phyloP scores from a whole-genome alignment of 2,797 vertebrate genomes.

The Pseudochirops corinnae region DNA sequence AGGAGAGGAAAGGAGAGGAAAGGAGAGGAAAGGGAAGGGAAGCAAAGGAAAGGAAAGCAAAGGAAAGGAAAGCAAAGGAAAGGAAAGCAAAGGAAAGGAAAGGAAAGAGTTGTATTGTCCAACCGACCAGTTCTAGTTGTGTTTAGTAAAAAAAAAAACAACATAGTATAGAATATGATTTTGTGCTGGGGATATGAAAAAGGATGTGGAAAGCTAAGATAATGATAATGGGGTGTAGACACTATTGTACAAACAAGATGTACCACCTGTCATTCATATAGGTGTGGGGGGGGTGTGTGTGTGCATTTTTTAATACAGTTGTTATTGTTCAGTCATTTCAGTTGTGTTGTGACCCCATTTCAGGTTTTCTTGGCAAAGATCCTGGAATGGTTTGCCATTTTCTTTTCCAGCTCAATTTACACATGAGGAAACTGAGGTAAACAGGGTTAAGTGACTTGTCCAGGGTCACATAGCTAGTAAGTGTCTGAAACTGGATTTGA shows the following conservation, averaged over 20 bases:
- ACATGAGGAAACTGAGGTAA: background rate
- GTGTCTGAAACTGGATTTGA: background rate
- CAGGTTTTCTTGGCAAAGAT: background rate
- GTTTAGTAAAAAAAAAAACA: background rate
- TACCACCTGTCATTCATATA: background rate
- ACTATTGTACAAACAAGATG: background rate
- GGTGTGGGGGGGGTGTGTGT: background rate
- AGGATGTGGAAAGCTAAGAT: background rate
- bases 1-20: too few relatives aligned
- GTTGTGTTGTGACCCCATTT: background rate
- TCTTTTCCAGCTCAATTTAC: background rate
- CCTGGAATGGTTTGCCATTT: background rate
- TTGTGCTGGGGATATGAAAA: background rate
- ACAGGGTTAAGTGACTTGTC: background rate
- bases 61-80: too few relatives aligned
- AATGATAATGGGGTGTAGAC: background rate
- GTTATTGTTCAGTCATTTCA: background rate
- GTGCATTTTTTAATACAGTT: background rate
- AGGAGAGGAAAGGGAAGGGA: too few relatives aligned
- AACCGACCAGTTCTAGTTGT: too few relatives aligned
- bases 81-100: too few relatives aligned
- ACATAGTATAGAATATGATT: background rate
- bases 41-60: too few relatives aligned
- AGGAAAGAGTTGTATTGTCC: too few relatives aligned
- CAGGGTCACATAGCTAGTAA: background rate